Evolutionary conservation across 2,888 invertebrate species (phyloP), one percentile per base, ranked within the genome.

Genomic region (Syritta pipiens): DNA sequence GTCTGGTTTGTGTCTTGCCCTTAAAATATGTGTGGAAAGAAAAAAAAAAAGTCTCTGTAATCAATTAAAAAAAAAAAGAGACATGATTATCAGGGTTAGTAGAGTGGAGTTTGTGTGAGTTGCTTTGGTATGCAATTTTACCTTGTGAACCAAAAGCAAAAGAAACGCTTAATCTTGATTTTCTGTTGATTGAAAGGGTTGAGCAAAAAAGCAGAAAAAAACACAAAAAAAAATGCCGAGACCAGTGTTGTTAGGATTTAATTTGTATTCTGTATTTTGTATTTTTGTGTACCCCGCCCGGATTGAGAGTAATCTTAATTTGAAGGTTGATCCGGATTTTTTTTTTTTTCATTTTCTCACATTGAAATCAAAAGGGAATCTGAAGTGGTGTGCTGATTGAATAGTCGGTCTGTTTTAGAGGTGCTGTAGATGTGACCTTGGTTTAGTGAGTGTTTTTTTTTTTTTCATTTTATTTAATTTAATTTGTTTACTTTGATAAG

Each of bases 1-100:
- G 76, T 71, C 76, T 77, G 65, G 71, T 65, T 71, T n/a, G n/a
- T 65, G 71, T 71, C 51, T 48, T 59, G 59, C 46, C 63, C 24
- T 59, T 46, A 71, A 63, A 65, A 63, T 77, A 32, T 7, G 0
- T 9, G n/a, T 28, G n/a, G n/a, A 28, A 6, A 40, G 24, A 51
- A 35, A 46, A 62, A 32, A 48, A 53, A 71, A n/a, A 40, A 35
- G 28, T 19, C 42, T 48, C 32, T 62, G 63, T 59, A 59, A 65
- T 59, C 57, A 69, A 76, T 76, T 17, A 3, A 46, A 37, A 40
- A 59, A 35, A 46, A 53, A 22, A 44, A 46, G 10, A 51, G 19
- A 6, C 24, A 22, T 14, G 28, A 24, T 17, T 9, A 46, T 26
- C 7, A 10, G 19, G 6, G 17, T 19, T 44, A 26, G 24, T 32